A percentile compares a stretch with the other conserved stretches of the same genome.
These are phyloP conservation scores for Zoanthus sociatus DNA, from an alignment of 92 coral and sea anemone species.

Conservation along the genomic window DNA sequence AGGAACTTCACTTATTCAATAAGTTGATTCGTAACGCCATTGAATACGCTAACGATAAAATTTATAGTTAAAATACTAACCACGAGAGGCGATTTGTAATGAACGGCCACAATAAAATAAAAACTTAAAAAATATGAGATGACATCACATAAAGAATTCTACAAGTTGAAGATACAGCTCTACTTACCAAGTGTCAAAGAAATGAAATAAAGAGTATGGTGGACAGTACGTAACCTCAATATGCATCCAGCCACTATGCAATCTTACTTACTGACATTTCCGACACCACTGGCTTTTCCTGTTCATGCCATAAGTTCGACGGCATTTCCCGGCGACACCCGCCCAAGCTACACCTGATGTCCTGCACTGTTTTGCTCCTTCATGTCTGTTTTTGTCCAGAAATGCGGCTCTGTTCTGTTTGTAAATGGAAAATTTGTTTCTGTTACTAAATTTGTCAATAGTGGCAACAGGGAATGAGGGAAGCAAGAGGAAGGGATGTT, in stretches of 20 bases:
- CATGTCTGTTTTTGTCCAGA: neutral
- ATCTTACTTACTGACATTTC: conserved; percentile 35
- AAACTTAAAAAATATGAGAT: no score
- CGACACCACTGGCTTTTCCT: conserved; percentile 40
- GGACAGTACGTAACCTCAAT: neutral
- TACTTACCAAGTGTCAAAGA: no score
- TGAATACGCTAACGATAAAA: no score
- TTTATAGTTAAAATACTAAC: no score
- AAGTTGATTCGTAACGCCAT: no score
- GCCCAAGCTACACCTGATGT: neutral
- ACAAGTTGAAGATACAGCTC: no score
- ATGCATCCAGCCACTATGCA: neutral
- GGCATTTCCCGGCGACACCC: conserved; percentile 29
- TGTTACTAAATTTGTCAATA: neutral
- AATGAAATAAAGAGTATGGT: no score
- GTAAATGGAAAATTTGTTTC: neutral
- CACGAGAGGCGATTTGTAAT: no score
- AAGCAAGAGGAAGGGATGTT: no score
- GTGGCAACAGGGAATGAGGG: neutral
- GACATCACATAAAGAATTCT: no score
- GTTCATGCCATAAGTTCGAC: conserved; percentile 35
- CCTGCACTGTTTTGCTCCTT: neutral
- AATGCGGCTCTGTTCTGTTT: conserved; percentile 6
- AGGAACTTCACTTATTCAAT: no score
- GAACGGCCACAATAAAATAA: no score